Evolutionary conservation across 2,113 vertebrate species (phyloP).

Genomic region (Gopherus flavomarginatus): DNA sequence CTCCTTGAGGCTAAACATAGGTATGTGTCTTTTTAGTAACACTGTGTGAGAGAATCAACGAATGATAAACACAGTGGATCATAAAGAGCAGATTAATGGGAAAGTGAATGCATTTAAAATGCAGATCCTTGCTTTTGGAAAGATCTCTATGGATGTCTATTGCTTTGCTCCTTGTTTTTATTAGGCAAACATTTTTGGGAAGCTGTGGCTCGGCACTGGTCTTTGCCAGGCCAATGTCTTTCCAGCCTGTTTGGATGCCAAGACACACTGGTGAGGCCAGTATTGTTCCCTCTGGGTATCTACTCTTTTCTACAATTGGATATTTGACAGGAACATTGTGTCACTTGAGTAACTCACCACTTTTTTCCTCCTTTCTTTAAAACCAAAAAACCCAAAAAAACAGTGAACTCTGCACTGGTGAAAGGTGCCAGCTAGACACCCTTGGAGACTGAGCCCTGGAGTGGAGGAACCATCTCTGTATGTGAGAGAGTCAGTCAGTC

Average conservation of each 20-base stretch:
- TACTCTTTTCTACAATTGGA: background rate
- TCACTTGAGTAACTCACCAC: background rate
- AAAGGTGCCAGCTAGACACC: background rate
- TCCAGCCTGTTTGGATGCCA: background rate
- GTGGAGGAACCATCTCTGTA: rapidly evolving
- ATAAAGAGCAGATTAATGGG: background rate
- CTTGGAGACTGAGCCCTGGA: background rate
- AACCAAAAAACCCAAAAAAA: background rate
- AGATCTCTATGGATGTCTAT: background rate
- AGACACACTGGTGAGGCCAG: background rate
- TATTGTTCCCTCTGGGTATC: background rate
- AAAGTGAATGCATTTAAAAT: background rate
- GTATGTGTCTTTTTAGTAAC: background rate
- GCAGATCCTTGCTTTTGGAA: background rate
- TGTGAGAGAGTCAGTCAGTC: background rate
- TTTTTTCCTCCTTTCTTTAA: background rate
- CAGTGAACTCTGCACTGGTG: background rate
- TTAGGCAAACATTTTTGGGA: background rate
- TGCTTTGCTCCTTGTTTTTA: background rate
- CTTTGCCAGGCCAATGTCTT: background rate
- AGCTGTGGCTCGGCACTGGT: background rate
- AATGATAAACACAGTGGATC: background rate
- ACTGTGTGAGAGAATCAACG: background rate
- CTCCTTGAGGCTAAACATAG: background rate
- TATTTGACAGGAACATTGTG: background rate